These are phyloP conservation scores for Vidua chalybeata DNA, from an alignment of 2,113 vertebrate genomes.

Conservation along the genomic window DNA sequence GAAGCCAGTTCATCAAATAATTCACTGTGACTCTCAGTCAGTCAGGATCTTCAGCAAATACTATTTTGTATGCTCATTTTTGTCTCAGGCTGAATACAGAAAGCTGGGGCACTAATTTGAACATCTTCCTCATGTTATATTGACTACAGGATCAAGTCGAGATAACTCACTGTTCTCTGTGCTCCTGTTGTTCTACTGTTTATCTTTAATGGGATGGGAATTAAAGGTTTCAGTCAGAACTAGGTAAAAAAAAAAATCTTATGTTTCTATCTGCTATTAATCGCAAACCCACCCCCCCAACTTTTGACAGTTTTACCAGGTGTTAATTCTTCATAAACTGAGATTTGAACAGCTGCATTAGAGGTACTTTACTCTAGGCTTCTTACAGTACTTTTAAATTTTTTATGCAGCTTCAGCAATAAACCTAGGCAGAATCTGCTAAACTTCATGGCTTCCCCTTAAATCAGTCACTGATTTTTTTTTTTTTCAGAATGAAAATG, in stretches of 20 bases:
- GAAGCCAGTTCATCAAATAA: not conserved
- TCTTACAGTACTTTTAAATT: conserved; percentile 10
- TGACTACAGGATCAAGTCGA: not conserved
- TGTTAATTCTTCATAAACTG: conserved; percentile 24
- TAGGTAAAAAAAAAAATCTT: not conserved
- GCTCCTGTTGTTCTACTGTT: not conserved
- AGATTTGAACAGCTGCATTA: not conserved
- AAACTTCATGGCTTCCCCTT: conserved; percentile 10
- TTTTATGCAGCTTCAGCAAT: not conserved
- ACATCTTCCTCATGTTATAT: not conserved
- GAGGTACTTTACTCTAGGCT: not conserved
- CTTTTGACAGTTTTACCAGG: not conserved
- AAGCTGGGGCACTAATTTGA: not conserved
- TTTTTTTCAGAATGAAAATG: not conserved
- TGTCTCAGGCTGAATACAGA: not conserved
- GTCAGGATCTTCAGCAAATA: not conserved
- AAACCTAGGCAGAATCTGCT: not conserved
- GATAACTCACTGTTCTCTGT: not conserved
- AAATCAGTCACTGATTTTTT: not conserved
- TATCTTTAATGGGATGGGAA: not conserved
- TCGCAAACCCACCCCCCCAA: not conserved
- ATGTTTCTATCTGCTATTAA: not conserved
- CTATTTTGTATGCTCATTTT: not conserved
- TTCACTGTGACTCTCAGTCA: not conserved
- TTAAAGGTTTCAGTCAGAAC: not conserved